phyloP scores from a whole-genome alignment of 1,140 invertebrate genomes.

The Araneus ventricosus region DNA sequence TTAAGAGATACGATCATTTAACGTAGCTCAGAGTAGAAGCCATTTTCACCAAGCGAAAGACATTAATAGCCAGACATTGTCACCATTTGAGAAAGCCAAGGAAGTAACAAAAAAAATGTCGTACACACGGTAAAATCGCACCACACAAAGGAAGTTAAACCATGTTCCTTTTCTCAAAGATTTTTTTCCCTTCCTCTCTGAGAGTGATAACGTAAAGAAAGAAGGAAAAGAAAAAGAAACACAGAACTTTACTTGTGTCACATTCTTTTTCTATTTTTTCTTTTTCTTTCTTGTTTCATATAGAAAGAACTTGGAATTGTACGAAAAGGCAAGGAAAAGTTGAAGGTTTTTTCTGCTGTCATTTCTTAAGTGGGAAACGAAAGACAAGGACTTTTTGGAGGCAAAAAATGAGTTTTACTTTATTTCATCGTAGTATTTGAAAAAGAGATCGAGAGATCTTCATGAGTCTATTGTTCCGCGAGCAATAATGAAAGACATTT shows the following conservation, averaged over 20 bases:
- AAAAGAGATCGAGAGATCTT: constrained; percentile 3
- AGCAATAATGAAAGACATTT: constrained; percentile 31
- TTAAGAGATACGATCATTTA: constrained; percentile 53
- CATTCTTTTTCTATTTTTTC: too few species aligned
- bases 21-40: background rate
- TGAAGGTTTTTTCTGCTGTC: constrained; percentile 38
- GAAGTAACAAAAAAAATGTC: constrained; percentile 1
- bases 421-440: background rate
- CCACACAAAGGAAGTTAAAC: constrained; percentile 47
- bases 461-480: background rate
- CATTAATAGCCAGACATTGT: constrained; percentile 53
- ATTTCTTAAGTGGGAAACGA: constrained; percentile 39
- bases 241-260: constrained; percentile 37
- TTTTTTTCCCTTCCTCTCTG: background rate
- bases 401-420: background rate
- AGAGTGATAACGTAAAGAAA: constrained; percentile 26
- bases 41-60: constrained; percentile 47
- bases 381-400: background rate
- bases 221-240: background rate
- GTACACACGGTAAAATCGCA: constrained; percentile 38
- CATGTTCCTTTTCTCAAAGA: background rate
- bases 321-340: constrained; percentile 18
- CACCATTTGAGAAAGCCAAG: constrained; percentile 19
- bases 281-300: constrained; percentile 20
- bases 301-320: background rate